Evolutionary conservation across 2,888 invertebrate species (phyloP).

Genomic region (Philonicus albiceps): DNA sequence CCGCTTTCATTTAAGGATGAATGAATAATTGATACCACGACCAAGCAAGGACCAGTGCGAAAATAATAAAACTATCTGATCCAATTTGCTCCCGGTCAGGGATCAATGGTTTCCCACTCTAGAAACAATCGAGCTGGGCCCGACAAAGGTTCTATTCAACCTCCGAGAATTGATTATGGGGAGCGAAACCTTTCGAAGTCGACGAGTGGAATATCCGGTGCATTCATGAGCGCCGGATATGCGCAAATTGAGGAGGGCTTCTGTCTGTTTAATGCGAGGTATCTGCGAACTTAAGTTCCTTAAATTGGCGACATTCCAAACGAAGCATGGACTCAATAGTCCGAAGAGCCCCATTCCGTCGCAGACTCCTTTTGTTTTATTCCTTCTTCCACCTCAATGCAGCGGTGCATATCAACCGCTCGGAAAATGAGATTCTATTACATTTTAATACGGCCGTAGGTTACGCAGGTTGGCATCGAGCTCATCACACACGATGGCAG

Average conservation of each 20-base stretch:
- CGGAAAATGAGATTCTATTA: not conserved
- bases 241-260: slow-evolving; percentile 4
- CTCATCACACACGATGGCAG: not conserved
- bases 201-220: slow-evolving; percentile 24
- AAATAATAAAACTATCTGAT: not conserved
- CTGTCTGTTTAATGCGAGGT: not conserved
- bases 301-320: not conserved
- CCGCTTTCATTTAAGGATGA: not conserved
- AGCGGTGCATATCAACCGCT: not conserved
- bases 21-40: not conserved
- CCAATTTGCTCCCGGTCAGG: not conserved
- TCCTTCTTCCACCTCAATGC: not conserved
- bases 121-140: not conserved
- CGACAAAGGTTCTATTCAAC: not conserved
- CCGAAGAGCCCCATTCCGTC: not conserved
- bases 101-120: not conserved
- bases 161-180: not conserved
- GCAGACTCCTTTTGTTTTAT: not conserved
- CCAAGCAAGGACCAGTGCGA: not conserved
- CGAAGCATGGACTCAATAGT: not conserved
- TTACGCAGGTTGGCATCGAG: not conserved
- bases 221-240: slow-evolving; percentile 9
- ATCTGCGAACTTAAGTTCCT: not conserved
- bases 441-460: not conserved
- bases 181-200: not conserved